Evolutionary conservation across 2,888 invertebrate genomes (phyloP), one percentile per base, ranked within the genome.

Genomic region (Cylloceria caligata): DNA sequence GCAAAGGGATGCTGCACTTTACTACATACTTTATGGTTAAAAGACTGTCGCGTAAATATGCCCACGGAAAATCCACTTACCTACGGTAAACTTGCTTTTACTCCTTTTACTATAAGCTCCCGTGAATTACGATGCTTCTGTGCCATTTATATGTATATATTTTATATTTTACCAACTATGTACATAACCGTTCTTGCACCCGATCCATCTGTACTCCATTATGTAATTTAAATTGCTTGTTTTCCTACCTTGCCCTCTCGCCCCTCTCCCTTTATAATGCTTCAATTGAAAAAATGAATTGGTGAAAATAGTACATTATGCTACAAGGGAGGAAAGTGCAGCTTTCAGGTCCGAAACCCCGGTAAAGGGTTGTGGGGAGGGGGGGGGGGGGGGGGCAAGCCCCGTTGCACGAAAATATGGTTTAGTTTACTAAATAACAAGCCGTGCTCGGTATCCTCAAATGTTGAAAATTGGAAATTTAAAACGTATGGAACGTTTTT

Each of bases 161-260:
- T 11, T 6, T 11, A n/a, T 19, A 9, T 45, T 67, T n/a, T 60
- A n/a, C 47, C 16, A 52, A 39, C n/a, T 39, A 47, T 21, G 34
- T 36, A 60, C 64, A 60, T 49, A 62, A 49, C 9, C 42, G 57
- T 16, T 49, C 57, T 60, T 27, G 36, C 62, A 68, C 55, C 36
- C 74, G 49, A 75, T 75, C 57, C 45, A 68, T 79, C 60, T 45
- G 67, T 49, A 60, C 78, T 82, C 75, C 62, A 82, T 82, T 55
- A 72, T 67, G 71, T 76, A 62, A 67, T 79, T 75, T 67, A 82
- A 79, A 79, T 82, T 79, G 82, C 79, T 82, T 79, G 78, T 76
- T 62, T 72, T 30, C 34, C 24, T 9, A 0, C 11, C 36, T 1
- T 9, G 24, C n/a, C 27, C 1, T 13, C n/a, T n/a, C 9, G 16